Evolutionary conservation across 2,888 invertebrate genomes (phyloP).

Genomic region (Lamproptera curius): DNA sequence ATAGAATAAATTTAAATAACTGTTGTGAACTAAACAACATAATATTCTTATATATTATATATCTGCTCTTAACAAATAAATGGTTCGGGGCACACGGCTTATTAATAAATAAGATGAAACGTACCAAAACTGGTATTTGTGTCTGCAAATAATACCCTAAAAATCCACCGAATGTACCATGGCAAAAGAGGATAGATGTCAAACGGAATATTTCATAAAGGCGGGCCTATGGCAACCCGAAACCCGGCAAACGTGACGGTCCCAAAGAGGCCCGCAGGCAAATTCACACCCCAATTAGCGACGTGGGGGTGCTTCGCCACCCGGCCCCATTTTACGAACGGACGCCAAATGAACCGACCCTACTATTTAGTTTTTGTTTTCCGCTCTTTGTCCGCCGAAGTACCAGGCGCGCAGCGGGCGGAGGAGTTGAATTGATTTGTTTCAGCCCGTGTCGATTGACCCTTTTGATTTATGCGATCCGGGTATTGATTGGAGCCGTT

Average conservation of each 20-base stretch:
- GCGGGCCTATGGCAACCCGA: conserved; percentile 5
- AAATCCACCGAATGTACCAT: not conserved
- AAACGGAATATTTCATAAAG: conserved; percentile 17
- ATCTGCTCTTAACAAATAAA: too few species aligned
- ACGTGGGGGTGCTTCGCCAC: conserved; percentile 11
- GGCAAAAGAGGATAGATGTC: conserved; percentile 4
- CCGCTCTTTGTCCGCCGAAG: not conserved
- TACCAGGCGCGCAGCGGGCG: conserved; percentile 5
- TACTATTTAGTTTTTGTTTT: conserved; percentile 7
- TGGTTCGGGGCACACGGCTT: too few species aligned
- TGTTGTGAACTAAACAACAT: too few species aligned
- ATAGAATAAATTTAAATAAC: too few species aligned
- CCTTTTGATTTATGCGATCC: not conserved
- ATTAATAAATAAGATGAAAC: too few species aligned
- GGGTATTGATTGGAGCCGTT: not conserved
- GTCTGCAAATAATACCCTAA: too few species aligned
- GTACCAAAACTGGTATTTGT: too few species aligned
- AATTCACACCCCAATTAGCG: conserved; percentile 23
- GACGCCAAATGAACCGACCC: conserved; percentile 12
- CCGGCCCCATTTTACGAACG: conserved; percentile 11
- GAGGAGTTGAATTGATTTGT: not conserved
- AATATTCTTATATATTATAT: too few species aligned
- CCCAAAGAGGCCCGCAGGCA: conserved; percentile 19
- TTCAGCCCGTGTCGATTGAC: not conserved
- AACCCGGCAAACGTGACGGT: conserved; percentile 19